Percentiles rank a stretch among this genome's conserved stretches.
phyloP scores from a whole-genome alignment of 2,888 invertebrate species.

The Metallyticus violacea region DNA sequence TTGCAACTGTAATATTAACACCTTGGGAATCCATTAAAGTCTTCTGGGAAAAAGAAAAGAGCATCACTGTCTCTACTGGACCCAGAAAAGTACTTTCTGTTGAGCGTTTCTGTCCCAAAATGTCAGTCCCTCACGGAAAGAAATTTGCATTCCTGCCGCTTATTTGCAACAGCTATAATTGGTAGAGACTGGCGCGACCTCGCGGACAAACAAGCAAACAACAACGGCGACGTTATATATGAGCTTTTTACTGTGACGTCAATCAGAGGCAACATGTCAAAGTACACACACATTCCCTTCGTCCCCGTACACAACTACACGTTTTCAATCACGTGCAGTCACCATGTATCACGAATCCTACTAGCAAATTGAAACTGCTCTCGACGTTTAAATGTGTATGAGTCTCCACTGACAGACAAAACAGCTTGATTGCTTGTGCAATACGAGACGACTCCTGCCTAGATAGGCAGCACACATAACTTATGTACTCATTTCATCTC shows the following conservation, averaged over 20 bases:
- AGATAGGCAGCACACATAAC: background rate
- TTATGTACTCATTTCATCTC: background rate
- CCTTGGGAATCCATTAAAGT: background rate
- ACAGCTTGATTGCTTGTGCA: background rate
- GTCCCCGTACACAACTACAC: background rate
- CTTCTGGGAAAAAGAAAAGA: background rate
- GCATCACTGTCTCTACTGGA: background rate
- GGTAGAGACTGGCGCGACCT: background rate
- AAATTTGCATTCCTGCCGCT: background rate
- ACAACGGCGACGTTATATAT: background rate
- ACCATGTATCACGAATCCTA: constrained; percentile 1
- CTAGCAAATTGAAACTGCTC: constrained; percentile 10
- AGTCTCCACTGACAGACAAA: background rate
- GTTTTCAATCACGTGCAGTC: constrained; percentile 7
- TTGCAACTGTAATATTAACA: background rate
- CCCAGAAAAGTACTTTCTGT: background rate
- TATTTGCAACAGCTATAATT: background rate
- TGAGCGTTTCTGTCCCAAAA: no score
- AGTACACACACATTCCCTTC: background rate
- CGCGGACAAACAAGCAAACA: background rate
- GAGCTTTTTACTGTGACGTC: background rate
- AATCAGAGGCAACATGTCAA: constrained; percentile 9
- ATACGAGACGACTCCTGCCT: background rate
- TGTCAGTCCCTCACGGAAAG: background rate
- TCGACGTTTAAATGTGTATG: constrained; percentile 14